A percentile compares a stretch with the other conserved stretches of the same genome.
phyloP scores from a whole-genome alignment of 2,888 invertebrate genomes.

The Drosophila sordidula region DNA sequence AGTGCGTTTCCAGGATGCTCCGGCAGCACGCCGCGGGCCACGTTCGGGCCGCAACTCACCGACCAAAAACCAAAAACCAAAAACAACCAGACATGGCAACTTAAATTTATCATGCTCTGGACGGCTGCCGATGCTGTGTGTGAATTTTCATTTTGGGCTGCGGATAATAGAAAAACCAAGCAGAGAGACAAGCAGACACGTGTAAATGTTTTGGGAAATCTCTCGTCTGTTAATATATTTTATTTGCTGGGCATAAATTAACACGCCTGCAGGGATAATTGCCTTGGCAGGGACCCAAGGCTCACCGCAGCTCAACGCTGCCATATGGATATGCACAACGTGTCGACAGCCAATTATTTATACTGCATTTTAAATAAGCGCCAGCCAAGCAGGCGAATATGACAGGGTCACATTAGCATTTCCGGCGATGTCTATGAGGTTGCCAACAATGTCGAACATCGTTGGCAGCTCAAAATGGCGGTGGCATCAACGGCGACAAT shows the following conservation, averaged over 20 bases:
- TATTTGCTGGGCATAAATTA: slow-evolving; percentile 39
- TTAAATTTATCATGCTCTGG: slow-evolving; percentile 4
- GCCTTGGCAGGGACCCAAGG: not conserved
- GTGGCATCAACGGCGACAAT: slow-evolving; percentile 7
- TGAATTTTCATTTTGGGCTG: slow-evolving; percentile 1
- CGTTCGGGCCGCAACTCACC: not conserved
- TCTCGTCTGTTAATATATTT: slow-evolving; percentile 5
- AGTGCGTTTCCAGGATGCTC: slow-evolving; percentile 20
- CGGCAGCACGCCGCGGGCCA: slow-evolving; percentile 9
- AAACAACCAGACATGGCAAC: slow-evolving; percentile 3
- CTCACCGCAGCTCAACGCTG: not conserved
- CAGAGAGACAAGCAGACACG: not conserved
- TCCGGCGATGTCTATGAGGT: slow-evolving; percentile 13
- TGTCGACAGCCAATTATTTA: slow-evolving; percentile 29
- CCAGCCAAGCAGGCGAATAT: not conserved
- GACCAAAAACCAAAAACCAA: slow-evolving; percentile 3
- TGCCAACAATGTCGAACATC: slow-evolving; percentile 18
- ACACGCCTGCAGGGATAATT: slow-evolving; percentile 23
- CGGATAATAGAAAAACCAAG: slow-evolving; percentile 12
- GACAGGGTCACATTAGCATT: slow-evolving; percentile 15
- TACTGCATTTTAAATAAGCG: slow-evolving; percentile 11
- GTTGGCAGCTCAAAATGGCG: slow-evolving; percentile 18
- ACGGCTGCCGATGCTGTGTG: not conserved
- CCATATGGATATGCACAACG: slow-evolving; percentile 5
- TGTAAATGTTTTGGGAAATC: slow-evolving; percentile 2